Evolutionary conservation across 92 coral and sea anemone genomes (phyloP), one percentile per base, ranked within the genome.

Genomic region (Nematostella vectensis): DNA sequence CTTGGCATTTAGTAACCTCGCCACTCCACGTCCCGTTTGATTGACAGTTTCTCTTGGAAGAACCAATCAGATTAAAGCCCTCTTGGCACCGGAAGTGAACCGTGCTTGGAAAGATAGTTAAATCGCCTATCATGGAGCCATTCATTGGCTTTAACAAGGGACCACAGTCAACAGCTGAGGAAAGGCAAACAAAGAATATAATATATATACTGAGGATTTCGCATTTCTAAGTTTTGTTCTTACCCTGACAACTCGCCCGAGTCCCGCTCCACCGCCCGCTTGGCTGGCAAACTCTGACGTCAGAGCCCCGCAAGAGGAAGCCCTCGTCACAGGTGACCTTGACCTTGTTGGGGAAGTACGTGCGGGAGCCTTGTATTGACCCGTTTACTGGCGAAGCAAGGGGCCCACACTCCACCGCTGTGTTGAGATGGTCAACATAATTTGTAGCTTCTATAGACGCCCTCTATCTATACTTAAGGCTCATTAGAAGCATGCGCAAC

Each of bases 161-260:
- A 0, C 89, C 89, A 48, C 82, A 76, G 48, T 76, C 76, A 29
- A 55, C 67, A 57, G 89, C 83, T 82, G 63, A 13, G 24, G 22
- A 40, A 22, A 15, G 25, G 48, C 0, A 48, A 21, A 31, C 12
- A 51, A 48, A 15, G 12, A 51, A 51, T 19, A n/a, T n/a, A n/a
- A n/a, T n/a, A n/a, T n/a, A n/a, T n/a, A n/a, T n/a, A n/a, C n/a
- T n/a, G n/a, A n/a, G n/a, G n/a, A n/a, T n/a, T n/a, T n/a, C n/a
- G n/a, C n/a, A n/a, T n/a, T n/a, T n/a, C n/a, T n/a, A n/a, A n/a
- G n/a, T n/a, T n/a, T n/a, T n/a, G n/a, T n/a, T 20, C 27, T 66
- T 68, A 75, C 81, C 67, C 40, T 44, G 48, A 54, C 81, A 75
- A 3, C 2, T 29, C 27, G 82, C 24, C 0, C 4, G 33, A 1